A percentile compares a stretch with the other conserved stretches of the same genome.
phyloP scores from a whole-genome alignment of 2,888 invertebrate species.

The Aleiodes testaceus region DNA sequence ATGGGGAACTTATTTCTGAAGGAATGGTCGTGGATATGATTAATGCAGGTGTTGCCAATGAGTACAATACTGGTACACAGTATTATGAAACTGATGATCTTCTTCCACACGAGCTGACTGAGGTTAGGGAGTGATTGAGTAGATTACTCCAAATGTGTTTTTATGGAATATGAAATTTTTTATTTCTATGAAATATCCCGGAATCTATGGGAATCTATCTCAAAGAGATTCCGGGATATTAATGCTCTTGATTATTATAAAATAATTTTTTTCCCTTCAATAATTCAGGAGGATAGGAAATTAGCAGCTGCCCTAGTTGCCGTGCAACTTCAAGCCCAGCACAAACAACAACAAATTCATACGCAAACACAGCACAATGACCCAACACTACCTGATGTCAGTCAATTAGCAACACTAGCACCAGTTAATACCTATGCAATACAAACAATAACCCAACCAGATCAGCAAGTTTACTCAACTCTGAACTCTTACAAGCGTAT shows the following conservation, averaged over 20 bases:
- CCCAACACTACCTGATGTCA: slow-evolving; percentile 63
- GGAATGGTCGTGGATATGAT: slow-evolving; percentile 72
- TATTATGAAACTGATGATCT: slow-evolving; percentile 70
- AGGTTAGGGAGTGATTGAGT: slow-evolving; percentile 55
- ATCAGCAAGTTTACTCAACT: slow-evolving; percentile 51
- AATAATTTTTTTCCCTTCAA: slow-evolving; percentile 12
- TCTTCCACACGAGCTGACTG: slow-evolving; percentile 66
- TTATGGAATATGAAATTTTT: too few relatives aligned
- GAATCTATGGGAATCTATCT: too few relatives aligned
- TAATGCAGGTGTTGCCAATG: slow-evolving; percentile 66
- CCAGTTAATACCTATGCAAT: slow-evolving; percentile 68
- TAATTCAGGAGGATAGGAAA: slow-evolving; percentile 75
- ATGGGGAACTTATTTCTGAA: slow-evolving; percentile 68
- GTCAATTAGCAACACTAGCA: slow-evolving; percentile 63
- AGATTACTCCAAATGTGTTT: too few relatives aligned
- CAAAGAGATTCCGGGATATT: too few relatives aligned
- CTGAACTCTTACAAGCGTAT: slow-evolving; percentile 60
- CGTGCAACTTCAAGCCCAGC: slow-evolving; percentile 78
- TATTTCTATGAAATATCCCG: too few relatives aligned
- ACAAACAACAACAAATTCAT: slow-evolving; percentile 76
- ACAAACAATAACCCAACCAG: slow-evolving; percentile 65
- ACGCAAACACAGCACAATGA: slow-evolving; percentile 65
- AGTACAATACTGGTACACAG: slow-evolving; percentile 64
- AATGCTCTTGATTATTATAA: too few relatives aligned
- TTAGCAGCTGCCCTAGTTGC: slow-evolving; percentile 78